Evolutionary conservation across 1,140 invertebrate genomes (phyloP), one percentile per base, ranked within the genome.

Genomic region (Streblospio benedicti): DNA sequence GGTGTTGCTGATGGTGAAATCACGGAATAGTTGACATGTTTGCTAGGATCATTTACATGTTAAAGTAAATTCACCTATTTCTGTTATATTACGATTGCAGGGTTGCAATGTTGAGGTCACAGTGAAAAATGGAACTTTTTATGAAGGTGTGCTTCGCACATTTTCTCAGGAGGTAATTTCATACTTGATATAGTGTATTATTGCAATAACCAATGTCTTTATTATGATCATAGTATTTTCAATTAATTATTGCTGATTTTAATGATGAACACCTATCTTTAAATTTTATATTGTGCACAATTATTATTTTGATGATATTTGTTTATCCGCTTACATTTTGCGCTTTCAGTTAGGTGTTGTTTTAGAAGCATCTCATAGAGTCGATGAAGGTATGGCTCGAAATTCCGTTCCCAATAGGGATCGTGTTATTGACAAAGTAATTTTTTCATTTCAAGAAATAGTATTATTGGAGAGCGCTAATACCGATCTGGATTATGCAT

Each of bases 401-500:
- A 81, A 86, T 63, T 77, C 79, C n/a, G 79, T 85, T 12, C 60
- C 70, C n/a, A 56, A 56, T 27, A 65, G 61, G 32, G 85, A 88
- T 44, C 84, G 83, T 23, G 81, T 88, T 38, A 84, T 86, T 57
- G 87, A 91, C 64, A 89, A 87, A 79, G 78, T 93, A 67, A 89
- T 93, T 71, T 92, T 93, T 77, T 87, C 87, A 69, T 81, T 85
- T 47, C 81, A 85, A 67, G 88, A 91, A 78, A 85, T 94, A 66
- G 85, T 93, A 45, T 86, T 81, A 65, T 85, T 93, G 64, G 83
- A 82, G 63, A 85, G 86, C 28, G 83, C 83, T 71, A 86, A 92
- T 80, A 86, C 90, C 41, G 91, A 94, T 80, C 78, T 91, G 59
- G 89, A 92, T 66, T 92, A 86, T 80, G 89, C 90, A 56, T 88